phyloP scores from a whole-genome alignment of 2,888 invertebrate genomes.

The Holacanthella duospinosa region DNA sequence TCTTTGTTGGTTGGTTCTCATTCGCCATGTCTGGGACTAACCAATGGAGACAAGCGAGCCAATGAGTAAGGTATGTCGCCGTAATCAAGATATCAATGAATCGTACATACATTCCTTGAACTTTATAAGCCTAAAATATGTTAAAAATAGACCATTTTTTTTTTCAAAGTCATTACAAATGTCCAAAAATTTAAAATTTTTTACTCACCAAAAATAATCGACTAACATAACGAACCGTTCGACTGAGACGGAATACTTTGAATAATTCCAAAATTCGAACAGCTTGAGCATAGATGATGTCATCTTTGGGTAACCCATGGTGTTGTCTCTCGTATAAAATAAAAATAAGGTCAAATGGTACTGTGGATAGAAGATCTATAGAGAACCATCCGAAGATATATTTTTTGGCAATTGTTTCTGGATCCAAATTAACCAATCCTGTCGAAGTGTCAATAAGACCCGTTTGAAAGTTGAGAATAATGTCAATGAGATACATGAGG shows the following conservation, averaged over 20 bases:
- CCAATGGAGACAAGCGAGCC: conserved; percentile 16
- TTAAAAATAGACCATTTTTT: neutral
- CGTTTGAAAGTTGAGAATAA: conserved; percentile 14
- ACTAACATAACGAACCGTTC: neutral
- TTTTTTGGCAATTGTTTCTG: neutral
- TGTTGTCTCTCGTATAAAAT: neutral
- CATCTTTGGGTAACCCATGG: neutral
- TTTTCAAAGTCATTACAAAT: neutral
- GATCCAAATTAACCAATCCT: conserved; percentile 11
- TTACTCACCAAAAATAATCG: neutral
- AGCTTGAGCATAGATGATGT: neutral
- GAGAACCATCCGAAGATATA: conserved; percentile 14
- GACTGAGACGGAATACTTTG: neutral
- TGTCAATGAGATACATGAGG: conserved; percentile 11
- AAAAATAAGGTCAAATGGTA: conserved; percentile 9
- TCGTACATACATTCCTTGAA: conserved; percentile 9
- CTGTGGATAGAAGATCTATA: conserved; percentile 13
- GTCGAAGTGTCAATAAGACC: conserved; percentile 9
- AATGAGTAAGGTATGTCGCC: conserved; percentile 8
- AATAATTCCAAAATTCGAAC: conserved; percentile 1
- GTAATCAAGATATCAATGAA: conserved; percentile 6
- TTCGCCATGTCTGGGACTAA: conserved; percentile 6
- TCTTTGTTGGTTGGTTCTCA: neutral
- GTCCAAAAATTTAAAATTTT: neutral
- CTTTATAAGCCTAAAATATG: neutral